A percentile compares a stretch with the other conserved stretches of the same genome.
Evolutionary conservation across 2,113 vertebrate species (phyloP).

Genomic region (Pardalotus punctatus): DNA sequence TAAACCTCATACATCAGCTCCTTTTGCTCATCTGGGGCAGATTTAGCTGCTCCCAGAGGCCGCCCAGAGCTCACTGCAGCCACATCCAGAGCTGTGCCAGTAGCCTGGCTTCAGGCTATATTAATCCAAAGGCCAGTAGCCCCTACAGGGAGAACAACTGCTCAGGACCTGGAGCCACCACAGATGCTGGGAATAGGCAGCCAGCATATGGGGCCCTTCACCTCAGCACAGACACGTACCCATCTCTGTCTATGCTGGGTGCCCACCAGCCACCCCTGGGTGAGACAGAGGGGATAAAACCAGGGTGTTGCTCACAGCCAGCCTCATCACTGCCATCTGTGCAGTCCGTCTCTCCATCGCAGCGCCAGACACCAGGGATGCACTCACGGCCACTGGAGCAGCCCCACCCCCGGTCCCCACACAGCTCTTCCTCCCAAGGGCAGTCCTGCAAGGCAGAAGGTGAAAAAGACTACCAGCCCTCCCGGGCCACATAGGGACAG

Average conservation of each 20-base stretch:
- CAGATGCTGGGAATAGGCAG: background rate
- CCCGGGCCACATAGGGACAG: fast-evolving
- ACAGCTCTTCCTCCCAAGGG: background rate
- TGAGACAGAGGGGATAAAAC: background rate
- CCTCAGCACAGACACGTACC: background rate
- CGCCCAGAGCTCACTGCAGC: background rate
- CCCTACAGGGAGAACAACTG: background rate
- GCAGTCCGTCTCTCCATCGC: conserved; percentile 83
- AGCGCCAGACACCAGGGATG: conserved; percentile 81
- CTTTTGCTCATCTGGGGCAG: background rate
- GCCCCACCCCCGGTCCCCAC: conserved; percentile 72
- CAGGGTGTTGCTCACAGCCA: conserved; percentile 74
- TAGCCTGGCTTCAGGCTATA: background rate
- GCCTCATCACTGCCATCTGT: conserved; percentile 79
- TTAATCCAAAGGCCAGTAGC: background rate
- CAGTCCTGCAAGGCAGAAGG: background rate
- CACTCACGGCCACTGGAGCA: conserved; percentile 76
- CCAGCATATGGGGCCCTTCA: background rate
- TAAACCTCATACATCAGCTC: background rate
- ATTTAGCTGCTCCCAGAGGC: background rate
- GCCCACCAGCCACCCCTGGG: background rate
- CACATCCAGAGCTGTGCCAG: background rate
- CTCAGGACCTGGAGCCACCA: background rate
- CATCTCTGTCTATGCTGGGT: background rate
- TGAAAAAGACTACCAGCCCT: background rate